Conservation (phyloP, 1,140 invertebrate species). For the Ditylenchus dipsaci region DNA sequence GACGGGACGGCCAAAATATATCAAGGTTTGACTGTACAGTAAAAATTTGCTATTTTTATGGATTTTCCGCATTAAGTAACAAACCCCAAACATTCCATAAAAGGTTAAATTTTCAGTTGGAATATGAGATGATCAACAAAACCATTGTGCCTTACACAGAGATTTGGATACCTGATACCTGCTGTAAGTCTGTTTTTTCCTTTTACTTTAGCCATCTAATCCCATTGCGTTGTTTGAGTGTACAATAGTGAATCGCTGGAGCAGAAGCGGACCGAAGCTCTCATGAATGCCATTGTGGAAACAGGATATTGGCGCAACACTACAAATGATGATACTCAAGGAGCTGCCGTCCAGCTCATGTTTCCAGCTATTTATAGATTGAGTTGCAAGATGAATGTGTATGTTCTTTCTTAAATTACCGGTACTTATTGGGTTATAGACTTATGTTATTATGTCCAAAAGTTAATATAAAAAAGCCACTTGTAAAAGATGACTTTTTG, state of each 20-base stretch:
- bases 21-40: no score
- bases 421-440: no score
- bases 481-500: no score
- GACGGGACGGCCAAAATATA: no score
- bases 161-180: conserved; percentile 57
- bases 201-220: neutral
- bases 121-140: conserved; percentile 55
- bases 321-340: conserved; percentile 16
- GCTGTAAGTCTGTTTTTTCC: conserved; percentile 5
- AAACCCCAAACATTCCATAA: no score
- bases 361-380: conserved; percentile 56
- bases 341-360: conserved; percentile 53
- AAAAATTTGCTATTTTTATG: no score
- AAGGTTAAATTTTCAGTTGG: conserved; percentile 35
- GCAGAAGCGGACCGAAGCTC: conserved; percentile 51
- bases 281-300: conserved; percentile 57
- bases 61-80: no score
- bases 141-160: conserved; percentile 53
- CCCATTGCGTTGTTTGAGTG: conserved; percentile 4
- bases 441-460: no score
- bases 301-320: conserved; percentile 57
- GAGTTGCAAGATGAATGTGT: conserved; percentile 56
- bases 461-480: no score
- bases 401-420: conserved; percentile 9
- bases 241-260: conserved; percentile 53